These are phyloP conservation scores for Stegostoma tigrinum DNA, from an alignment of 2,113 vertebrate genomes.

Conservation along the genomic window DNA sequence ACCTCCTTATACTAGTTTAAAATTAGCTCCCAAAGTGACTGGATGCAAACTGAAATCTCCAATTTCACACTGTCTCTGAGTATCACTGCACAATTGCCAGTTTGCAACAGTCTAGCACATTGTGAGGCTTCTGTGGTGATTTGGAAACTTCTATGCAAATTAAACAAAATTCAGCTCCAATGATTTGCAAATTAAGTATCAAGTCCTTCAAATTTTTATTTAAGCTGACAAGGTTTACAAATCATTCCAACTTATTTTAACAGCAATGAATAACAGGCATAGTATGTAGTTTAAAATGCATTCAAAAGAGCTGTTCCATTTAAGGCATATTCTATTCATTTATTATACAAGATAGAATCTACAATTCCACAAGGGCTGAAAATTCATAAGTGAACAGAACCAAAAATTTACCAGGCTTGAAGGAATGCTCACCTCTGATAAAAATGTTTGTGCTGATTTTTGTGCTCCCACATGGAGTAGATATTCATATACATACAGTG, in stretches of 20 bases:
- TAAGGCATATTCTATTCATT: background rate
- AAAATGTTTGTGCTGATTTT: conserved; percentile 97
- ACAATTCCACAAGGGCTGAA: background rate
- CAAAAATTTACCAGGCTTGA: background rate
- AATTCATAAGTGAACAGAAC: background rate
- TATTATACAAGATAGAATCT: background rate
- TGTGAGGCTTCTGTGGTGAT: background rate
- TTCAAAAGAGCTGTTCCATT: background rate
- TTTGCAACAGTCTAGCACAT: background rate
- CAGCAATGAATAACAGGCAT: background rate
- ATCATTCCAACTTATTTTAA: background rate
- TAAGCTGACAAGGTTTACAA: background rate
- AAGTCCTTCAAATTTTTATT: too few relatives aligned
- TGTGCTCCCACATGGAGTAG: conserved; percentile 98
- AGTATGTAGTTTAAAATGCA: background rate
- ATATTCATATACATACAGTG: conserved; percentile 96
- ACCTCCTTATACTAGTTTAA: background rate
- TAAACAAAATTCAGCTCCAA: background rate
- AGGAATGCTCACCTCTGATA: conserved; percentile 84
- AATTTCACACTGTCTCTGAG: too few relatives aligned
- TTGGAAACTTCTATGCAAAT: background rate
- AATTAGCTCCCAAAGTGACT: background rate
- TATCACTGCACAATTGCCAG: background rate
- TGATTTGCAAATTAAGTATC: too few relatives aligned
- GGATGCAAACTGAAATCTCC: background rate